Conservation (phyloP, 1,140 invertebrate species). For the Macrostomum lignano region DNA sequence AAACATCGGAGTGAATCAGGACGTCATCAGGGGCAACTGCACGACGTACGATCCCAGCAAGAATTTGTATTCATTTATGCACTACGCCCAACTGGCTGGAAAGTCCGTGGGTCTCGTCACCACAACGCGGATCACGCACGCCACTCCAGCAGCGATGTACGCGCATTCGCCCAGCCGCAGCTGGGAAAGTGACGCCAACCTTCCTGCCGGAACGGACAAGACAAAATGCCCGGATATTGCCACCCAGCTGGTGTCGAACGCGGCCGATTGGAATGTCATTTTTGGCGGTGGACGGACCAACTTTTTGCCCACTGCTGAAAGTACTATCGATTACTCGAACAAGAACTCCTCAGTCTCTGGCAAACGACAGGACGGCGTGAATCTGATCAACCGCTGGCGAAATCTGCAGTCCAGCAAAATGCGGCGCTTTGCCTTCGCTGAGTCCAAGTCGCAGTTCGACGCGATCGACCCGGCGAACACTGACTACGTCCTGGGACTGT, state of each 20-base stretch:
- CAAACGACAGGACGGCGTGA: slow-evolving; percentile 10
- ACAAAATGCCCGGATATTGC: slow-evolving; percentile 24
- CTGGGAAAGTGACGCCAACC: no score
- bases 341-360: no score
- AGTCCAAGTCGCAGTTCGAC: slow-evolving; percentile 13
- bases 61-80: slow-evolving; percentile 3
- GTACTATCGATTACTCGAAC: slow-evolving; percentile 2
- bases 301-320: slow-evolving; percentile 9
- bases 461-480: slow-evolving; percentile 33
- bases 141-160: slow-evolving; percentile 55
- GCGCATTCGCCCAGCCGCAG: slow-evolving; percentile 38
- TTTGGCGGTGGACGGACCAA: slow-evolving; percentile 12
- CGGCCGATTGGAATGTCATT: slow-evolving; percentile 13
- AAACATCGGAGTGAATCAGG: slow-evolving; percentile 43
- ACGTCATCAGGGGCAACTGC: slow-evolving; percentile 31
- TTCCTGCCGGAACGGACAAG: no score
- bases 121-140: slow-evolving; percentile 61
- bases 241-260: slow-evolving; percentile 14
- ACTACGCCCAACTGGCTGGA: slow-evolving; percentile 13
- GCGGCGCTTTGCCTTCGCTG: no score
- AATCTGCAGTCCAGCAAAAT: no score
- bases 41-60: slow-evolving; percentile 1
- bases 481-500: slow-evolving; percentile 14
- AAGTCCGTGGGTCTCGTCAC: slow-evolving; percentile 57
- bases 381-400: slow-evolving; percentile 38